Evolutionary conservation across 2,113 vertebrate species (phyloP).

Genomic region (Petromus typicus): DNA sequence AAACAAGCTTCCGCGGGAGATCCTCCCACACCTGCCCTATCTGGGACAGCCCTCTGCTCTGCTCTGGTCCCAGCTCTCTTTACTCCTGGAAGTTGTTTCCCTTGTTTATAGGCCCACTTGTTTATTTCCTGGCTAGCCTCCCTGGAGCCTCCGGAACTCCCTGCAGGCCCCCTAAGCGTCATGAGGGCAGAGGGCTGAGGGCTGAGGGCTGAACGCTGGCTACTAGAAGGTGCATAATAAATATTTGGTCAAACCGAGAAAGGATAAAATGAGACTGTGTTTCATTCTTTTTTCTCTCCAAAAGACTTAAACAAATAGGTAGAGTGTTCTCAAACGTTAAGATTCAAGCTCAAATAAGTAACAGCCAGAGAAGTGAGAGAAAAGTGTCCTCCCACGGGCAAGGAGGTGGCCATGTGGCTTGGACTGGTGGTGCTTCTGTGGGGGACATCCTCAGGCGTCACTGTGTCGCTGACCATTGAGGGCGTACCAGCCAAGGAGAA

Average conservation of each 20-base stretch:
- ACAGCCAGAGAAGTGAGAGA: not conserved
- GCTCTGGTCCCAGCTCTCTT: not conserved
- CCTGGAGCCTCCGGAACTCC: not conserved
- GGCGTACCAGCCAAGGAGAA: not conserved
- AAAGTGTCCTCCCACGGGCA: not conserved
- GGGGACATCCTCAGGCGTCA: not conserved
- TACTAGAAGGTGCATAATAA: not conserved
- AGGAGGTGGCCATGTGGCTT: not conserved
- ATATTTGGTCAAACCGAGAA: constrained; percentile 16
- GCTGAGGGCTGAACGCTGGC: not conserved
- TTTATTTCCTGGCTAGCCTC: constrained; percentile 50
- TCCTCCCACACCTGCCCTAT: not conserved
- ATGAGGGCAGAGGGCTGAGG: not conserved
- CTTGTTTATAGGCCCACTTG: constrained; percentile 21
- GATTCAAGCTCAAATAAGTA: not conserved
- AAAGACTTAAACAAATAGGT: constrained; percentile 24
- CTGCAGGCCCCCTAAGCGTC: not conserved
- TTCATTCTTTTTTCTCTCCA: not conserved
- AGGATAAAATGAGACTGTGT: not conserved
- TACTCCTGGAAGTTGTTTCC: constrained; percentile 41
- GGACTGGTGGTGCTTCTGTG: not conserved
- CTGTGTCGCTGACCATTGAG: not conserved
- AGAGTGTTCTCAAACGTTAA: not conserved
- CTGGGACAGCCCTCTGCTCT: not conserved
- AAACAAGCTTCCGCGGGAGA: not conserved